Evolutionary conservation across 92 coral and sea anemone genomes (phyloP), one percentile per base, ranked within the genome.

Genomic region (Pocillopora grandis): DNA sequence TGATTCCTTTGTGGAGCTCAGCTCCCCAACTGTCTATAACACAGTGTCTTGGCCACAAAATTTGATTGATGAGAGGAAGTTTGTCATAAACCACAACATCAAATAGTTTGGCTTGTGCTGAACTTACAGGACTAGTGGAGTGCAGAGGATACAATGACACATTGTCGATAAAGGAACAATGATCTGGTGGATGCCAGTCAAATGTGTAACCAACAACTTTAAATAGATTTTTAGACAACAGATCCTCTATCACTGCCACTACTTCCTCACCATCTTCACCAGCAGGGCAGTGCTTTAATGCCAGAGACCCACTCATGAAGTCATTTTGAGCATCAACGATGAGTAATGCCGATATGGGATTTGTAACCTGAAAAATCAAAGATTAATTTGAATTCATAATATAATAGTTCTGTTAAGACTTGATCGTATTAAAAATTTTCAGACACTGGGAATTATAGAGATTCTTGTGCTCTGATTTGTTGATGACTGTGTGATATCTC

Each of bases 41-140:
- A 87, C 98, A 96, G 67, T 96, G 98, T n/a, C 79, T 83, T 13
- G 98, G 98, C 98, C 98, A 96, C 49, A 96, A 74, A 20, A 76
- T 80, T 75, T 96, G 98, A 66, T 92, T 76, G 52, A 92, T 55
- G 31, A 81, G 78, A 19, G 88, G 83, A 21, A 88, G 86, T 55
- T 90, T 88, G 31, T 87, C 92, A 68, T 88, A 96, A 61, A 86
- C 80, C 19, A 96, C 96, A 35, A 90, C 80, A 68, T 96, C 98
- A 85, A 90, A 94, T 57, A 89, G 42, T 70, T 96, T 92, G 10
- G 95, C 91, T 36, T 90, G 72, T 55, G 90, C 84, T 2, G 91
- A 85, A 55, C 72, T 16, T 8, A 90, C 78, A 17, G 90, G 90
- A 70, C 92, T 91, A 0, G 96, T 81, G 16, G 88, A 70, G 71